These are phyloP conservation scores for Drosophila setosimentum DNA, from an alignment of 2,888 invertebrate species.

Conservation along the genomic window DNA sequence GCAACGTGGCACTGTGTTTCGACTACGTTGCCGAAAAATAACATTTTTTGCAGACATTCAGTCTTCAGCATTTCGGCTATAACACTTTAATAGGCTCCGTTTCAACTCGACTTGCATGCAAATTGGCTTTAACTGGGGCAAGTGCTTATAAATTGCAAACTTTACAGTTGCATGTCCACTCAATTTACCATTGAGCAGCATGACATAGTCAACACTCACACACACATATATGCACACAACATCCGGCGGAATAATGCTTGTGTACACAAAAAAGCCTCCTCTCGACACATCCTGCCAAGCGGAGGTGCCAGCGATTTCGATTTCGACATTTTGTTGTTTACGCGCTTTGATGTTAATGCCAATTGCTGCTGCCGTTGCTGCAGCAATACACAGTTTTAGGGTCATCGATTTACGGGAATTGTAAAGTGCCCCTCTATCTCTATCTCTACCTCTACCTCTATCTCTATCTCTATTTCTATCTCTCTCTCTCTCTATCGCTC, in stretches of 20 bases:
- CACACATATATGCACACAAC: conserved; percentile 29
- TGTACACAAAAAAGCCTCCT: conserved; percentile 32
- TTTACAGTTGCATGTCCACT: conserved; percentile 56
- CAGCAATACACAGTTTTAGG: conserved; percentile 54
- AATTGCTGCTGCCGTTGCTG: conserved; percentile 34
- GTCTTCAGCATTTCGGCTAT: conserved; percentile 41
- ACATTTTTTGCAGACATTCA: conserved; percentile 74
- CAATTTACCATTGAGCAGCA: conserved; percentile 49
- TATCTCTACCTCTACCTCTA: not conserved
- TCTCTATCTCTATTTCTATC: conserved; percentile 7
- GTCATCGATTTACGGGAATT: conserved; percentile 58
- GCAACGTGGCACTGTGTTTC: conserved; percentile 57
- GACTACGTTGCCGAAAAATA: conserved; percentile 23
- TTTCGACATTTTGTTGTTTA: conserved; percentile 61
- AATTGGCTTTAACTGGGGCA: conserved; percentile 37
- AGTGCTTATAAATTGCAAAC: conserved; percentile 36
- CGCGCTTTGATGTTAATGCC: conserved; percentile 69
- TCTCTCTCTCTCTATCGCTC: conserved; percentile 13
- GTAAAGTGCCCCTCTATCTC: conserved; percentile 22
- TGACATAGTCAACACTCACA: conserved; percentile 7
- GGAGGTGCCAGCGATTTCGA: conserved; percentile 57
- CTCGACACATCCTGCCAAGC: conserved; percentile 53
- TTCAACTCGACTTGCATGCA: conserved; percentile 28
- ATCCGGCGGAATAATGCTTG: conserved; percentile 76
- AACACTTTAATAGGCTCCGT: conserved; percentile 58